Percentiles rank a stretch among this genome's conserved stretches.
Conservation (phyloP, 2,113 vertebrate species). For the Eulemur rufifrons region DNA sequence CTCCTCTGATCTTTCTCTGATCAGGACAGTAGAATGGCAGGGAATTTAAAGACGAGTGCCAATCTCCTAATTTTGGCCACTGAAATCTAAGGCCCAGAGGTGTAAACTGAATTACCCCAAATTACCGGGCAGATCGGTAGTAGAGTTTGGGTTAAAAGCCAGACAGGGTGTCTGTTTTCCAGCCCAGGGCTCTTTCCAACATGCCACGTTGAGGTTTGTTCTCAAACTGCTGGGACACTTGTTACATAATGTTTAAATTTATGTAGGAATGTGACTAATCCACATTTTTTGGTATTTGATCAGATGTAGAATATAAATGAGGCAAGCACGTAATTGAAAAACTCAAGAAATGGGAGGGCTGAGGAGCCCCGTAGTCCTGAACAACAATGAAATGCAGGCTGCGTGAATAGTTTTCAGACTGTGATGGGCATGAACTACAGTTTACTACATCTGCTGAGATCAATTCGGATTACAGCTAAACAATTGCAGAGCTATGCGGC, state of each 20-base stretch:
- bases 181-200: neutral
- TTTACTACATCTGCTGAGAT: slow-evolving; percentile 57
- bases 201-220: slow-evolving; percentile 29
- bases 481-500: slow-evolving; percentile 40
- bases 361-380: neutral
- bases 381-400: slow-evolving; percentile 41
- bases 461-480: slow-evolving; percentile 61
- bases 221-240: slow-evolving; percentile 48
- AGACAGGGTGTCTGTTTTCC: neutral
- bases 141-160: neutral
- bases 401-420: slow-evolving; percentile 14
- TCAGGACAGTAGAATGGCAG: neutral
- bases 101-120: neutral
- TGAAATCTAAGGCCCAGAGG: neutral
- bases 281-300: slow-evolving; percentile 70
- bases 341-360: slow-evolving; percentile 23
- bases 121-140: neutral
- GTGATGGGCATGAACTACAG: neutral
- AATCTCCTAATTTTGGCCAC: neutral
- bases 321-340: slow-evolving; percentile 64
- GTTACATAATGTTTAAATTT: slow-evolving; percentile 77
- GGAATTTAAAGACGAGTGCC: neutral
- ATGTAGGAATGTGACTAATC: slow-evolving; percentile 76
- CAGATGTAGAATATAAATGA: slow-evolving; percentile 72
- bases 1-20: neutral